phyloP scores from a whole-genome alignment of 2,113 vertebrate species.

The Hemibagrus wyckioides region DNA sequence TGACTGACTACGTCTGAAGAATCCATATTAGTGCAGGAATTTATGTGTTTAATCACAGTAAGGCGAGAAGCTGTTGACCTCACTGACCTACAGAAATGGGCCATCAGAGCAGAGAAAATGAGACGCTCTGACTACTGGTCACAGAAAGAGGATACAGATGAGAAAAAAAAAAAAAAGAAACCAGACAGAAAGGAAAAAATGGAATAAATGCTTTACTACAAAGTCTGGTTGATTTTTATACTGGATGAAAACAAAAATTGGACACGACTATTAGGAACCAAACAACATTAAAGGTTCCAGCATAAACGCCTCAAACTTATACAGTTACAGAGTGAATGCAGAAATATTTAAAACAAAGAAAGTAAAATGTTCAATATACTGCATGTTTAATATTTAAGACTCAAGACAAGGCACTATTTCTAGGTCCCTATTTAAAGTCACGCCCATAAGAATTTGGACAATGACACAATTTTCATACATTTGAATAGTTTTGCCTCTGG shows the following conservation, averaged over 20 bases:
- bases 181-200: background rate
- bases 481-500: no score
- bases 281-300: background rate
- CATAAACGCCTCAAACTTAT: background rate
- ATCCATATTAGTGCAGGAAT: conserved; percentile 67
- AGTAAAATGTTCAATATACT: background rate
- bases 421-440: background rate
- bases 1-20: conserved; percentile 54
- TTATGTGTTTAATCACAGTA: conserved; percentile 69
- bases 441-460: no score
- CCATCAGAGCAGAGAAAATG: conserved; percentile 46
- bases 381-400: background rate
- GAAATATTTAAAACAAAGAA: background rate
- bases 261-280: background rate
- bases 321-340: background rate
- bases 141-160: background rate
- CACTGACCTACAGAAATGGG: conserved; percentile 65
- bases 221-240: background rate
- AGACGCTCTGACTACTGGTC: conserved; percentile 17
- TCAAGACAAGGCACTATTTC: background rate
- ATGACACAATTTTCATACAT: no score
- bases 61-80: conserved; percentile 62
- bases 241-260: background rate
- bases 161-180: no score
- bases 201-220: background rate